Conservation (phyloP, 2,888 invertebrate genomes). For the Drosophila testacea region DNA sequence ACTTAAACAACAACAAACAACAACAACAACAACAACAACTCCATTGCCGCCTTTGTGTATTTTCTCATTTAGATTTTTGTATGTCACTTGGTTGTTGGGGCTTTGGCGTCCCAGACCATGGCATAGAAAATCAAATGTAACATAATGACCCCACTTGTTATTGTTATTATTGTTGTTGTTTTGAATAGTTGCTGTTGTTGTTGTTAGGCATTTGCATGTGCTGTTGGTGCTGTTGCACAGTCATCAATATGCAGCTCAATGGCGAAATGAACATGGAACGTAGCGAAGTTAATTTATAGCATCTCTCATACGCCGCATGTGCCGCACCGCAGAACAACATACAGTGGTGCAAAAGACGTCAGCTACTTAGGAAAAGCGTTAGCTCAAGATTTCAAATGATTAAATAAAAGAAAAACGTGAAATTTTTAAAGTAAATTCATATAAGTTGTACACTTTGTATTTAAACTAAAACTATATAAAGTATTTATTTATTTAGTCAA, state of each 20-base stretch:
- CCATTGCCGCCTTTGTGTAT: conserved; percentile 29
- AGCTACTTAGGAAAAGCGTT: no score
- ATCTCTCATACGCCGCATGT: conserved; percentile 58
- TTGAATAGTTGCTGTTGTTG: not conserved
- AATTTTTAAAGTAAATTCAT: not conserved
- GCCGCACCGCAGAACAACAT: conserved; percentile 1
- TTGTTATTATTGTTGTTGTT: conserved; percentile 10
- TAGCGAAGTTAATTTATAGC: conserved; percentile 61
- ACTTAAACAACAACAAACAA: conserved; percentile 14
- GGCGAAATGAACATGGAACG: conserved; percentile 33
- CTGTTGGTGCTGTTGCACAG: conserved; percentile 25
- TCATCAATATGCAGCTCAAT: conserved; percentile 45
- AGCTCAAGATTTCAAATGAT: not conserved
- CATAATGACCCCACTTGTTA: conserved; percentile 44
- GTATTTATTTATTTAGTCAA: no score
- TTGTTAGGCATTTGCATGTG: conserved; percentile 14
- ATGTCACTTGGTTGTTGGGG: conserved; percentile 38
- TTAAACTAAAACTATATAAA: not conserved
- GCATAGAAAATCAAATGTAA: conserved; percentile 80
- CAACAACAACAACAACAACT: conserved; percentile 22
- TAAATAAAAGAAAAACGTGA: not conserved
- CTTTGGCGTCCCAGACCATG: conserved; percentile 81
- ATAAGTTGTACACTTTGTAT: not conserved
- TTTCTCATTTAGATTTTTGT: conserved; percentile 42
- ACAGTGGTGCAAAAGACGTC: conserved; percentile 3